Conservation (phyloP, 2,797 vertebrate species). For the Enteromius unitaeniatus region DNA sequence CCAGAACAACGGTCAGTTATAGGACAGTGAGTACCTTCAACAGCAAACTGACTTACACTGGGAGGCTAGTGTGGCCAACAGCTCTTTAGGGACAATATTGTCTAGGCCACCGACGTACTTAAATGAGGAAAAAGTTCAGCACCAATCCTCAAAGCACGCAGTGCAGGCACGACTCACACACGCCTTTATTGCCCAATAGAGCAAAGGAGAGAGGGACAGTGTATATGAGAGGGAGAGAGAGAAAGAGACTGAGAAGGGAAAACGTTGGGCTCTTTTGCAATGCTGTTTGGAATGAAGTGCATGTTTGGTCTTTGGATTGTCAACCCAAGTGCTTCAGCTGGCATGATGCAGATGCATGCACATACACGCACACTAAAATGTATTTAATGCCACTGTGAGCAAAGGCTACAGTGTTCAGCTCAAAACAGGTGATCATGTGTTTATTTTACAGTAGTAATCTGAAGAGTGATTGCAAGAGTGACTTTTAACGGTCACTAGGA, state of each 20-base stretch:
- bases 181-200: conserved; percentile 44
- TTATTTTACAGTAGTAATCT: not conserved
- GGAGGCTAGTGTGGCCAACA: conserved; percentile 45
- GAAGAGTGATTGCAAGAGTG: not conserved
- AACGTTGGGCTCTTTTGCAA: conserved; percentile 28
- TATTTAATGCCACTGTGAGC: not conserved
- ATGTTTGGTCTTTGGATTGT: conserved; percentile 37
- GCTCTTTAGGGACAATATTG: conserved; percentile 40
- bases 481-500: not conserved
- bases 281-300: conserved; percentile 26
- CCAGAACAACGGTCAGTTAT: conserved; percentile 51
- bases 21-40: conserved; percentile 41
- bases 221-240: not conserved
- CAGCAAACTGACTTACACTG: conserved; percentile 40
- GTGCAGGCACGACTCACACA: conserved; percentile 34
- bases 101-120: conserved; percentile 34
- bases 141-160: conserved; percentile 24
- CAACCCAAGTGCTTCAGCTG: not conserved
- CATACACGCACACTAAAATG: not conserved
- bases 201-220: not conserved
- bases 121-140: conserved; percentile 58
- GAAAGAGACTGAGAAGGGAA: not conserved
- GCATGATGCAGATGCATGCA: conserved; percentile 16
- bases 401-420: not conserved
- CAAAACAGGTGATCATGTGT: not conserved